Evolutionary conservation across 2,888 invertebrate genomes (phyloP).

Genomic region (Platycnemis pennipes): DNA sequence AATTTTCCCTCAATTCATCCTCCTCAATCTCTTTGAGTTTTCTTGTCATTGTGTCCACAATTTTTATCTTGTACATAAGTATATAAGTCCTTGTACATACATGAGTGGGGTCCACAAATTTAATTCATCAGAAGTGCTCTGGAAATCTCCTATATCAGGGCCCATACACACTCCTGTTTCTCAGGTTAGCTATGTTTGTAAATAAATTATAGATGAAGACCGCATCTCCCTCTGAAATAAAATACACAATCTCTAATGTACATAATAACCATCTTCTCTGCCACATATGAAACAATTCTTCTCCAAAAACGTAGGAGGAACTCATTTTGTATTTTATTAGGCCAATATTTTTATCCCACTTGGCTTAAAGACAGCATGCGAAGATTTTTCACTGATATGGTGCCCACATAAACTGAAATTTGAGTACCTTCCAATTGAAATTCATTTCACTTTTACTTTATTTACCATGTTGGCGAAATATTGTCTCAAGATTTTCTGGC

Average conservation of each 20-base stretch:
- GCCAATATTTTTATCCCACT: too few species aligned
- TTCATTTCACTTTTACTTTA: too few species aligned
- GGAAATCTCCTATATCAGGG: background rate
- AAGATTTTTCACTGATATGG: too few species aligned
- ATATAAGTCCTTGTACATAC: background rate
- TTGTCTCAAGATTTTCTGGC: too few species aligned
- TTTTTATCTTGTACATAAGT: background rate
- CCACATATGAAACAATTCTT: too few species aligned
- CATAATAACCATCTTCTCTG: background rate
- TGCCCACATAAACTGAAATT: too few species aligned
- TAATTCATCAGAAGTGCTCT: background rate
- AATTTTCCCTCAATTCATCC: background rate
- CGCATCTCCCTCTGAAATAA: background rate
- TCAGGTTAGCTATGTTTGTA: background rate
- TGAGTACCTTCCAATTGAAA: too few species aligned
- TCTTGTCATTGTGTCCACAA: background rate
- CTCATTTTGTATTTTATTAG: too few species aligned
- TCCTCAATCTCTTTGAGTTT: background rate
- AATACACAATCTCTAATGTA: background rate
- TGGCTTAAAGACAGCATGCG: too few species aligned
- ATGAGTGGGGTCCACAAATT: background rate
- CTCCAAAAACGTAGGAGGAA: too few species aligned
- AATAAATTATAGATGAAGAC: background rate
- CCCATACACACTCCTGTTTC: background rate
- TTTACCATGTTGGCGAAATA: too few species aligned